A percentile compares a stretch with the other conserved stretches of the same genome.
Evolutionary conservation across 2,888 invertebrate species (phyloP).

Genomic region (Patella caerulea): DNA sequence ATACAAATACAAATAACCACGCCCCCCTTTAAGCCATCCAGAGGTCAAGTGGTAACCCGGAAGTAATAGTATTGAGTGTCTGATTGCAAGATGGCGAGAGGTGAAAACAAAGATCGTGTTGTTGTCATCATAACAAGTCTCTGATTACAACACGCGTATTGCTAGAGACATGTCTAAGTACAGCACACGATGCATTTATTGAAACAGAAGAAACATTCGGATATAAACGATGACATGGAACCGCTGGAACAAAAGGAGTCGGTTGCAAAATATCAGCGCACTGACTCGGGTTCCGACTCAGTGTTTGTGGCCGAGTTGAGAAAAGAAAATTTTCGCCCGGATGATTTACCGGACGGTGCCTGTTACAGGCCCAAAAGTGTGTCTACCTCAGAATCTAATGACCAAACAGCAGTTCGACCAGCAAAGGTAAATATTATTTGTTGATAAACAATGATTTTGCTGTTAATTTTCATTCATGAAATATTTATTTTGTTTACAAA

Average conservation of each 20-base stretch:
- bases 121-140: background rate
- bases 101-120: background rate
- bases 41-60: slow-evolving; percentile 6
- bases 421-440: background rate
- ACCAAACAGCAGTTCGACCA: background rate
- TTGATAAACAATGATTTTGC: no score
- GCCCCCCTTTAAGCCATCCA: no score
- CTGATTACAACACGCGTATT: background rate
- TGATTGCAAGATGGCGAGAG: slow-evolving; percentile 6
- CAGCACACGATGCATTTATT: background rate
- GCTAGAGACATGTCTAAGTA: background rate
- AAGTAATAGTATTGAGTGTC: background rate
- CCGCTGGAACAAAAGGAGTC: background rate
- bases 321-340: slow-evolving; percentile 17
- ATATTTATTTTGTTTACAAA: no score
- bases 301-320: background rate
- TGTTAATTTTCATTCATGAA: no score
- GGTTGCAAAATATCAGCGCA: slow-evolving; percentile 9
- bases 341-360: slow-evolving; percentile 59
- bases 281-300: background rate
- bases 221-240: background rate
- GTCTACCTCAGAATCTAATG: background rate
- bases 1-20: no score
- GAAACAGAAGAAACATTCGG: background rate
- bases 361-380: slow-evolving; percentile 56